phyloP scores from a whole-genome alignment of 2,888 invertebrate genomes.

The Kryphioiulus occultus region DNA sequence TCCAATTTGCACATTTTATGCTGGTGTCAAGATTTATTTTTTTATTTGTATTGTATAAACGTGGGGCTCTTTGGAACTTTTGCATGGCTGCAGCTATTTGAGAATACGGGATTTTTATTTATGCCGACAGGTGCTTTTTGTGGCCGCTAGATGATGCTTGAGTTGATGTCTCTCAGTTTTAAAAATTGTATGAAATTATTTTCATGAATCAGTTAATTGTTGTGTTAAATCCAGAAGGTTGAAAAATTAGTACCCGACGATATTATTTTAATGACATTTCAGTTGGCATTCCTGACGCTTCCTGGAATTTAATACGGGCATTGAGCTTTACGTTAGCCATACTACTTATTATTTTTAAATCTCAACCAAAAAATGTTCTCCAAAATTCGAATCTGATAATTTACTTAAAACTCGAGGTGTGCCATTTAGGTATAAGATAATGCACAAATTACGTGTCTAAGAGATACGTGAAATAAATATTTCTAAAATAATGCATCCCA shows the following conservation, averaged over 20 bases:
- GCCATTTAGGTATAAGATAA: too few species aligned
- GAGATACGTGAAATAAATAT: too few species aligned
- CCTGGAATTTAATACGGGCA: background rate
- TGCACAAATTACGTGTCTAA: too few species aligned
- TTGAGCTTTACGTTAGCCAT: background rate
- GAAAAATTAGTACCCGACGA: background rate
- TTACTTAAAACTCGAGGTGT: too few species aligned
- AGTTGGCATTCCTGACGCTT: too few species aligned
- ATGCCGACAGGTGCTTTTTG: slow-evolving; percentile 26
- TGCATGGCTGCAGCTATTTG: slow-evolving; percentile 27
- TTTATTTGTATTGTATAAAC: slow-evolving; percentile 29
- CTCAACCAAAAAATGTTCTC: too few species aligned
- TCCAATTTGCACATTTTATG: slow-evolving; percentile 46
- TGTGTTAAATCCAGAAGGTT: too few species aligned
- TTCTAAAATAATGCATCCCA: too few species aligned
- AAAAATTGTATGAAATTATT: background rate
- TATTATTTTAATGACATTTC: too few species aligned
- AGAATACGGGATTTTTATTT: slow-evolving; percentile 18
- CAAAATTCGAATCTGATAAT: too few species aligned
- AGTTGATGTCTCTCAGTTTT: background rate
- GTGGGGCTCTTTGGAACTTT: slow-evolving; percentile 30
- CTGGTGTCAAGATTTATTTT: slow-evolving; percentile 50
- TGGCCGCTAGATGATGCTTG: slow-evolving; percentile 16
- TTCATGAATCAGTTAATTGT: background rate
- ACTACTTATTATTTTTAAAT: too few species aligned